Evolutionary conservation across 1,140 invertebrate genomes (phyloP), one percentile per base, ranked within the genome.

Genomic region (Apocrypta bakeri): DNA sequence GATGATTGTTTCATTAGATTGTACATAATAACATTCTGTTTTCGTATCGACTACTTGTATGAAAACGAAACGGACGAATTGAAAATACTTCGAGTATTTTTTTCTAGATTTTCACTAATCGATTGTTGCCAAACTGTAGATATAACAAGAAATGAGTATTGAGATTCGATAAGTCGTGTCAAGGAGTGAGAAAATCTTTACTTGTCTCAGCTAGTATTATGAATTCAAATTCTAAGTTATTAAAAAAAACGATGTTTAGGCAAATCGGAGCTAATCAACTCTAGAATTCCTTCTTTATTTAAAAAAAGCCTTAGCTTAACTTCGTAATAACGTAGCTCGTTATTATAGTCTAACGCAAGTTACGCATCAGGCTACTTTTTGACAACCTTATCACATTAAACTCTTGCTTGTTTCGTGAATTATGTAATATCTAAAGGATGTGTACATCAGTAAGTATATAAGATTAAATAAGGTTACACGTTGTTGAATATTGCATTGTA

Each of bases 41-140:
- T 66, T 66, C 64, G 29, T 66, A 66, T 27, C 64, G 9, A 12
- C 29, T 8, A 25, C n/a, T 66, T n/a, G 29, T 29, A 17, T 27
- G 27, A 33, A 69, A 27, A 27, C 37, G 31, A 56, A 17, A 56
- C 21, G 48, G 17, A 56, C n/a, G 48, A 21, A 21, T 56, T 74
- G 40, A 42, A 25, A 48, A 37, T 56, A 74, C 24, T 40, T 72
- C 0, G 3, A 42, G n/a, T n/a, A n/a, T n/a, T n/a, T n/a, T n/a
- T n/a, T n/a, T n/a, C n/a, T 42, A 48, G 14, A 63, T 81, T 72
- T 72, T 63, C 8, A 63, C 37, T 64, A 37, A 64, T 82, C 42
- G 29, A 82, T 69, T 48, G 80, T 84, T 84, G 79, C 79, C 83
- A 84, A 84, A 84, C 68, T 78, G 79, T 84, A 83, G 56, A 83